A percentile compares a stretch with the other conserved stretches of the same genome.
Conservation (phyloP, 2,113 vertebrate species). For the Aplodontia rufa region DNA sequence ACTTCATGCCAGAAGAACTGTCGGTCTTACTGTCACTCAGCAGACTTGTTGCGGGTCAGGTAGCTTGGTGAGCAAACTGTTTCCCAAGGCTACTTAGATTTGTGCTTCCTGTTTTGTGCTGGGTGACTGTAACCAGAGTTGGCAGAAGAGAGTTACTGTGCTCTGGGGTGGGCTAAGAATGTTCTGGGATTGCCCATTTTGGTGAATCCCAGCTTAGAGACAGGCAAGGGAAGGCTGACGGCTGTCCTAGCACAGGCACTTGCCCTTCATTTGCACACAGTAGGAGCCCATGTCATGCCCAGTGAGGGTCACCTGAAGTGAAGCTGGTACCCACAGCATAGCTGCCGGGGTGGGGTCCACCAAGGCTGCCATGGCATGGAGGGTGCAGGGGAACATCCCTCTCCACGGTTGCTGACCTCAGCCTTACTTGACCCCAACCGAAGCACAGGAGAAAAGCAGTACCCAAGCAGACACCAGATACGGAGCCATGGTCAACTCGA, state of each 20-base stretch:
- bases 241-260: not conserved
- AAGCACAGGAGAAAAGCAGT: rapidly evolving
- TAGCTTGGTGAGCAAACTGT: not conserved
- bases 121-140: not conserved
- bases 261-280: not conserved
- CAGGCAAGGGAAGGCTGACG: not conserved
- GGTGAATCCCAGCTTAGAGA: not conserved
- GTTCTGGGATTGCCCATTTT: not conserved
- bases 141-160: not conserved
- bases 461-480: not conserved
- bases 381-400: not conserved
- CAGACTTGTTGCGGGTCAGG: not conserved
- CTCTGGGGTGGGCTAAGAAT: not conserved
- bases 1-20: not conserved
- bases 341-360: not conserved
- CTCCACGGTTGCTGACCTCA: too few relatives aligned
- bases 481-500: not conserved
- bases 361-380: not conserved
- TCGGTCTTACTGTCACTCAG: not conserved
- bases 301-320: not conserved
- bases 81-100: not conserved
- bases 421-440: not conserved
- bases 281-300: not conserved
- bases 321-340: not conserved
- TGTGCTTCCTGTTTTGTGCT: not conserved